Conservation (phyloP, 2,797 vertebrate species). For the Gallirallus australis region DNA sequence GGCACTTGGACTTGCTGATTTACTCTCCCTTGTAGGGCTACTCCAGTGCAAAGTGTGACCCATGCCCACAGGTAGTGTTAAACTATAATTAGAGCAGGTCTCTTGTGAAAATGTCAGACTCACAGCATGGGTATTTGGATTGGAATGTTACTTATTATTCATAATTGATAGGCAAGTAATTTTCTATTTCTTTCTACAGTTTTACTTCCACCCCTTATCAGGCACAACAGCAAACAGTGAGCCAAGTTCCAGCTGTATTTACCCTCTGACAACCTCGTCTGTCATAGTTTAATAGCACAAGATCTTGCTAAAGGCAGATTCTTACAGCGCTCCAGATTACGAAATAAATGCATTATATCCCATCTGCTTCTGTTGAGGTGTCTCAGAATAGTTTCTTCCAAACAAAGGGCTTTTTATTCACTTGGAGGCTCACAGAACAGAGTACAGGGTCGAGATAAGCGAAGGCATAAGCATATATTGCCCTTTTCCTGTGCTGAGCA, state of each 20-base stretch:
- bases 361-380: not conserved
- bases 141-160: not conserved
- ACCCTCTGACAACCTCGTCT: not conserved
- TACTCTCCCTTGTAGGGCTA: not conserved
- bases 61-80: not conserved
- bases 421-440: not conserved
- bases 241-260: not conserved
- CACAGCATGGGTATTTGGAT: not conserved
- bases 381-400: not conserved
- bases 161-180: not conserved
- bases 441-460: not conserved
- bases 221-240: not conserved
- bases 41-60: not conserved
- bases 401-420: not conserved
- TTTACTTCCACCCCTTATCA: not conserved
- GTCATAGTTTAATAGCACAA: not conserved
- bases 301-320: not conserved
- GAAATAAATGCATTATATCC: not conserved
- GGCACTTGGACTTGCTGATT: not conserved
- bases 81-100: not conserved
- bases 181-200: not conserved
- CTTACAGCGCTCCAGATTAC: accelerated
- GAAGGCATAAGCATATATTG: not conserved
- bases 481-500: not conserved
- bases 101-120: not conserved